Evolutionary conservation across 2,113 vertebrate species (phyloP), one percentile per base, ranked within the genome.

Genomic region (Redunca redunca): DNA sequence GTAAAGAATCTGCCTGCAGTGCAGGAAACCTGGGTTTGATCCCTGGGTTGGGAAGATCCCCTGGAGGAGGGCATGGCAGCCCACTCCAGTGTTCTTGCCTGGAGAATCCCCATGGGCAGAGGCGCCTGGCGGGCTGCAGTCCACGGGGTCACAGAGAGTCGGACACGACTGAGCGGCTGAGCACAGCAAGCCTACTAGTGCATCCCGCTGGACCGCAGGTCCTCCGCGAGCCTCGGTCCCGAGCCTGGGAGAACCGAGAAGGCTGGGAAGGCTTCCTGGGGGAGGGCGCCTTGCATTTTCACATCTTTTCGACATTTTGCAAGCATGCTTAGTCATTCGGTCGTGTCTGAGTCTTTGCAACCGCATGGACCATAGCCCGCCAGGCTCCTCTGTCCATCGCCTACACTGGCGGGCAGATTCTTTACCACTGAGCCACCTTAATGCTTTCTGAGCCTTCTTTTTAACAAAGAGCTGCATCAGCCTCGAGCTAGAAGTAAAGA

Each of bases 91-190:
- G n/a, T 67, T 67, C 33, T n/a, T n/a, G 19, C n/a, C 67, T 40
- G 62, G 62, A 64, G 30, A 64, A 64, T 17, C 62, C 62, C 15
- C 30, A 17, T 4, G 15, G 62, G 30, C 30, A 64, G 62, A 64
- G 15, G 62, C n/a, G 62, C 62, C 62, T 64, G 62, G 30, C 17
- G 15, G 62, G 30, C 62, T n/a, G 17, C 62, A n/a, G 62, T 64
- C 62, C 62, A 64, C 3, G 0, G 62, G 30, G 15, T 64, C 62
- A 9, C 62, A n/a, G 4, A n/a, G 33, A n/a, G 62, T 9, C 33
- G 0, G 62, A 17, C 30, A 4, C 15, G 7, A 17, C 33, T n/a
- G 30, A n/a, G 62, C 15, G 0, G 16, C 62, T n/a, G 3, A 33
- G 58, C 62, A 64, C 15, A 9, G 62, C 62, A 17, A 8, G 30